Evolutionary conservation across 2,888 invertebrate species (phyloP), one percentile per base, ranked within the genome.

Genomic region (Agrypnus murinus): DNA sequence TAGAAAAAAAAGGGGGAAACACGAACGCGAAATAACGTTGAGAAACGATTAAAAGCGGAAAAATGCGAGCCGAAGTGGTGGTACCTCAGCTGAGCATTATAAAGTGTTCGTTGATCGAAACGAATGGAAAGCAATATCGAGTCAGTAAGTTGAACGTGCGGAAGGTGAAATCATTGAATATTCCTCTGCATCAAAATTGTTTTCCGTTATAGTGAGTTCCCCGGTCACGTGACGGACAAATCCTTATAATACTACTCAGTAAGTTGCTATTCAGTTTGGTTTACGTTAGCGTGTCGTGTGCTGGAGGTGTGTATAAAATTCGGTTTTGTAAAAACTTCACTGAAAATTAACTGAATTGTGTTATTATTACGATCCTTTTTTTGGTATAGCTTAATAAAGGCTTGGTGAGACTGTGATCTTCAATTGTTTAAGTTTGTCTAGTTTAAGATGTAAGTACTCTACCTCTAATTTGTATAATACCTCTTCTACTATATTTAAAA

Each of bases 161-260:
- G 15, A 58, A 60, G 57, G 66, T 62, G 62, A 14, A 48, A 48
- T 48, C 48, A 43, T 40, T 59, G 59, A 15, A n/a, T n/a, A 12
- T 68, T 10, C 50, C 31, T 53, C 36, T 36, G 9, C 15, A 63
- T 68, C 67, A 71, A 71, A 67, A 66, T 68, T 68, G 43, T 53
- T 63, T 71, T 71, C 71, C 45, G 36, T 40, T 53, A 59, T 64
- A 68, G 67, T 45, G 67, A 71, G 67, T 64, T 59, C 73, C 57
- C 65, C 58, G 62, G 68, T 72, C 74, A 74, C 69, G 72, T 74
- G 74, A 74, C 69, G 10, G 12, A 55, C 62, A 64, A 66, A 69
- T 74, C 72, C 74, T 74, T 74, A 74, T 74, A 74, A 71, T 71
- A 72, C 72, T 74, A 72, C 72, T 62, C 53, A 62, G 66, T 74